phyloP scores from a whole-genome alignment of 2,797 vertebrate species.

The Nannoperca australis region DNA sequence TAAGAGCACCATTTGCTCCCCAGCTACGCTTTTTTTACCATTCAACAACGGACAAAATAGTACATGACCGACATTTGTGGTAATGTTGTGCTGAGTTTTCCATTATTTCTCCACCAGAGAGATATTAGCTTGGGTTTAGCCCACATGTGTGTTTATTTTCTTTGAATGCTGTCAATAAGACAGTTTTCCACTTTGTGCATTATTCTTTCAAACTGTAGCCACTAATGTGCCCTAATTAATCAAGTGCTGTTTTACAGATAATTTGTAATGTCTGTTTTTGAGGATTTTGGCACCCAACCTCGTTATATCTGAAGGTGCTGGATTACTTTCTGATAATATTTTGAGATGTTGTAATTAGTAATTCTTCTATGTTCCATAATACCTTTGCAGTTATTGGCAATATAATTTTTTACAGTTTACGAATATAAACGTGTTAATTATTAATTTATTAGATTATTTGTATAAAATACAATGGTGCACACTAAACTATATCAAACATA shows the following conservation, averaged over 20 bases:
- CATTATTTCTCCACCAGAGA: not conserved
- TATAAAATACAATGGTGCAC: not conserved
- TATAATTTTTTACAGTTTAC: not conserved
- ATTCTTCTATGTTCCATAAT: not conserved
- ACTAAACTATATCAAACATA: not conserved
- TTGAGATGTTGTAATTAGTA: not conserved
- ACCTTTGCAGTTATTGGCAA: not conserved
- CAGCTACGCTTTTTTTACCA: too few relatives aligned
- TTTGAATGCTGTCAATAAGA: too few relatives aligned
- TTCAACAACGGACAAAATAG: not conserved
- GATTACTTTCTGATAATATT: too few relatives aligned
- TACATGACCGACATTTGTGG: not conserved
- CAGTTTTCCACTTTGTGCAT: too few relatives aligned
- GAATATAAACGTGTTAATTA: not conserved
- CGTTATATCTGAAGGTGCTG: too few relatives aligned
- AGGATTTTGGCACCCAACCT: not conserved
- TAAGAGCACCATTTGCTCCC: not conserved
- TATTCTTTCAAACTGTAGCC: too few relatives aligned
- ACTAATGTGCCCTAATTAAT: not conserved
- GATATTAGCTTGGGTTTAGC: not conserved
- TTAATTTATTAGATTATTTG: not conserved
- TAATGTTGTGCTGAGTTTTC: not conserved
- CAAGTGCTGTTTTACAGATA: not conserved
- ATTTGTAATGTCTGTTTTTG: not conserved
- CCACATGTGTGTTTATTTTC: not conserved